Evolutionary conservation across 2,113 vertebrate species (phyloP).

Genomic region (Chaetodon auriga): DNA sequence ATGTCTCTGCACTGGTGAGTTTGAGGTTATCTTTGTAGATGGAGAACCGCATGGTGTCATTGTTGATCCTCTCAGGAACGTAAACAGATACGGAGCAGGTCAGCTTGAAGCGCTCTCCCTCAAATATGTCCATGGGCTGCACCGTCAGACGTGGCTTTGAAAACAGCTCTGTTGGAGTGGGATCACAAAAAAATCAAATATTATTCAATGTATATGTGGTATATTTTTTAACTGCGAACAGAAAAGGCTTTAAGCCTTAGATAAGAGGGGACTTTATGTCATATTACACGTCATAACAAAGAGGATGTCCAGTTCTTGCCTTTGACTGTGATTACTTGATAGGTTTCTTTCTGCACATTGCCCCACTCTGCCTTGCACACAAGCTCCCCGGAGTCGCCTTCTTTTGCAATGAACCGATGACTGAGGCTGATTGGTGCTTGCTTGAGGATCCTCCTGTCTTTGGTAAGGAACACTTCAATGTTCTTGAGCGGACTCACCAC

Average conservation of each 20-base stretch:
- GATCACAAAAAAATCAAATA: neutral
- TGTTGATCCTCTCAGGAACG: slow-evolving; percentile 37
- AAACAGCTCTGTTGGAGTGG: slow-evolving; percentile 75
- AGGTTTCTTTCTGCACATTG: slow-evolving; percentile 64
- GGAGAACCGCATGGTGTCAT: slow-evolving; percentile 42
- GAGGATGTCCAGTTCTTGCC: slow-evolving; percentile 52
- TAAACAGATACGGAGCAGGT: slow-evolving; percentile 64
- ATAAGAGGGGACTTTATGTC: neutral
- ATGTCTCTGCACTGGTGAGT: neutral
- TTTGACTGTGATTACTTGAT: slow-evolving; percentile 56
- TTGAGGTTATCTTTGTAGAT: slow-evolving; percentile 63
- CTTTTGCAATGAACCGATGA: slow-evolving; percentile 21
- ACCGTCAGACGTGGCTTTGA: slow-evolving; percentile 74
- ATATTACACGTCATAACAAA: neutral
- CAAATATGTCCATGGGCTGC: slow-evolving; percentile 56
- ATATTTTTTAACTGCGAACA: neutral
- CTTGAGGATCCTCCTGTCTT: slow-evolving; percentile 46
- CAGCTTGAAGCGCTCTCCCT: slow-evolving; percentile 59
- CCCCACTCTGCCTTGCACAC: slow-evolving; percentile 75
- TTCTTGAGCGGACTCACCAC: slow-evolving; percentile 9
- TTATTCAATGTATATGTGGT: neutral
- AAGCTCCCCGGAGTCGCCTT: slow-evolving; percentile 73
- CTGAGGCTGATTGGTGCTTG: neutral
- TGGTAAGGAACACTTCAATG: slow-evolving; percentile 67
- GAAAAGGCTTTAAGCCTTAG: neutral